Evolutionary conservation across 2,797 vertebrate genomes (phyloP), one percentile per base, ranked within the genome.

Genomic region (Ficedula albicollis): DNA sequence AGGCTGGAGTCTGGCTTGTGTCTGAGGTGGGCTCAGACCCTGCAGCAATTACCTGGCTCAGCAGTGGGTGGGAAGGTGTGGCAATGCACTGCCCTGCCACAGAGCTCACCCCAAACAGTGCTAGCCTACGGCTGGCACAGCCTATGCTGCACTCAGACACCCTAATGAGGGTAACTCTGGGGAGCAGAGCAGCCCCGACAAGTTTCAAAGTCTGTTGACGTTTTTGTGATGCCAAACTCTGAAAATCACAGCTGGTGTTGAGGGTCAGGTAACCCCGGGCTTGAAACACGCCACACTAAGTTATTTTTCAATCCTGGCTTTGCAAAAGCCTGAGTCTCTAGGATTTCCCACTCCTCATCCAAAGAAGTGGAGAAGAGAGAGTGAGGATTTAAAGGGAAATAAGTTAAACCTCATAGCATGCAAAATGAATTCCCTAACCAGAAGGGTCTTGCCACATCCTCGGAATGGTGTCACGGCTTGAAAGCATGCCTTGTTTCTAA

Each of bases 331-430:
- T 59, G 62, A 93, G 56, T 67, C 41, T 81, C 44, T 72, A 79
- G 68, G 70, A 95, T 95, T 96, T 95, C 83, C 91, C 60, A 81
- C 16, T 11, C 69, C 51, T 90, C 27, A 1, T 73, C 73, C 69
- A 79, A 84, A 93, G 46, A 75, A 93, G 62, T 5, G 62, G 39
- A 88, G 73, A 92, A 83, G 81, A 95, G 76, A 96, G 89, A 95
- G 83, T 22, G 21, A 54, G 70, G 80, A 95, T 96, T 97, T 96
- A 91, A 96, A 90, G 39, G 85, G 94, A 96, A 96, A 93, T 88
- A 86, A 91, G 89, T 86, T 91, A 96, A 97, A 96, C 87, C 94
- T 93, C 75, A 20, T 54, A 96, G 83, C 80, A 88, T 51, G 80
- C 67, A 94, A 84, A 95, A 95, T 79, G 46, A 95, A 90, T 95